A percentile compares a stretch with the other conserved stretches of the same genome.
Conservation (phyloP, 2,113 vertebrate genomes). For the Hemicordylus capensis region DNA sequence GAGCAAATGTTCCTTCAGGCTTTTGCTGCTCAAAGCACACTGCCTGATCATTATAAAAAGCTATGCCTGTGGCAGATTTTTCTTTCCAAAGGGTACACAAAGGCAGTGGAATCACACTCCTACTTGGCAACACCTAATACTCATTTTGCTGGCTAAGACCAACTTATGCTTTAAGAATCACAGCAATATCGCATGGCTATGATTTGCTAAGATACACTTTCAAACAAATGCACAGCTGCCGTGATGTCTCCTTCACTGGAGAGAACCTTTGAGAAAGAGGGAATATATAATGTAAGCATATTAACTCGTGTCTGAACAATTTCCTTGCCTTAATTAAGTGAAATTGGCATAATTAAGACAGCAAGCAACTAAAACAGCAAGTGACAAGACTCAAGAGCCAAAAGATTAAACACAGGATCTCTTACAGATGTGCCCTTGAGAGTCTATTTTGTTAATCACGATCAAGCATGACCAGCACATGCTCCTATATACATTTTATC, state of each 20-base stretch:
- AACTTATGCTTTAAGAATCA: background rate
- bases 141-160: background rate
- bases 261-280: background rate
- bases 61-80: background rate
- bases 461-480: background rate
- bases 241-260: background rate
- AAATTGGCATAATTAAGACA: background rate
- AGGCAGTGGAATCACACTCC: background rate
- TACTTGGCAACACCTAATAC: background rate
- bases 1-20: too few relatives aligned
- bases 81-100: background rate
- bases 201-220: background rate
- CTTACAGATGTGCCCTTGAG: background rate
- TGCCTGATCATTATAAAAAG: background rate
- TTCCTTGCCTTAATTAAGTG: background rate
- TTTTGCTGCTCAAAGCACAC: background rate
- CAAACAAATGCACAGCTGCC: background rate
- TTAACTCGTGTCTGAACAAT: background rate
- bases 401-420: background rate
- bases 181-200: background rate
- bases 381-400: background rate
- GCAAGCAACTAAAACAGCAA: background rate
- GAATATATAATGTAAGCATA: background rate
- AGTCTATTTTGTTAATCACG: background rate
- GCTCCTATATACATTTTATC: background rate